These are phyloP conservation scores for Ptychochromis oligacanthus DNA, from an alignment of 2,113 vertebrate species.

Conservation along the genomic window DNA sequence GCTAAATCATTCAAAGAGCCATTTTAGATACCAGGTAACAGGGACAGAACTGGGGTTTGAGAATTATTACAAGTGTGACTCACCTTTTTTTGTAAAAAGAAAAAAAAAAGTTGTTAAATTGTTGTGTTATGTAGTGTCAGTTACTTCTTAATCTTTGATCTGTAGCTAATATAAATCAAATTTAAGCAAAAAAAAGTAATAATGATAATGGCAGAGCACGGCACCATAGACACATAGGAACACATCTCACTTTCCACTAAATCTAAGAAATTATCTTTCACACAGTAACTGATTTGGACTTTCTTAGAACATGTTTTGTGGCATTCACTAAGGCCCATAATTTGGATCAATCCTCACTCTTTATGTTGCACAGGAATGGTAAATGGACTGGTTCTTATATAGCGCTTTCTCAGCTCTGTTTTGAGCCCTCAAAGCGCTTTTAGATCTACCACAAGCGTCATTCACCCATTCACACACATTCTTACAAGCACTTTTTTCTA, in stretches of 20 bases:
- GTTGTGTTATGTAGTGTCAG: neutral
- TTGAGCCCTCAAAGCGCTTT: too few relatives aligned
- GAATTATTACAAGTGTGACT: neutral
- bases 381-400: too few relatives aligned
- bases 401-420: too few relatives aligned
- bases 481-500: too few relatives aligned
- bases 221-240: constrained; percentile 3
- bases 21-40: too few relatives aligned
- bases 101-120: neutral
- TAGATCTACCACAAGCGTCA: too few relatives aligned
- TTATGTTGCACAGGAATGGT: constrained; percentile 23
- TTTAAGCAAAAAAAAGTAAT: neutral
- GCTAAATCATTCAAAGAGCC: too few relatives aligned
- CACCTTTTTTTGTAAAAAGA: too few relatives aligned
- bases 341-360: neutral
- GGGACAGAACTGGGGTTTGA: neutral
- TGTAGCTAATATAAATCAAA: neutral
- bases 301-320: neutral
- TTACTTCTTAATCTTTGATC: neutral
- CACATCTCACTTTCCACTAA: too few relatives aligned
- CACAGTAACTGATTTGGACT: neutral
- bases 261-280: neutral
- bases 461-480: too few relatives aligned
- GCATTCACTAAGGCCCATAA: neutral
- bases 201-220: too few relatives aligned